Conservation (phyloP, 2,797 vertebrate species). For the Hipposideros larvatus region DNA sequence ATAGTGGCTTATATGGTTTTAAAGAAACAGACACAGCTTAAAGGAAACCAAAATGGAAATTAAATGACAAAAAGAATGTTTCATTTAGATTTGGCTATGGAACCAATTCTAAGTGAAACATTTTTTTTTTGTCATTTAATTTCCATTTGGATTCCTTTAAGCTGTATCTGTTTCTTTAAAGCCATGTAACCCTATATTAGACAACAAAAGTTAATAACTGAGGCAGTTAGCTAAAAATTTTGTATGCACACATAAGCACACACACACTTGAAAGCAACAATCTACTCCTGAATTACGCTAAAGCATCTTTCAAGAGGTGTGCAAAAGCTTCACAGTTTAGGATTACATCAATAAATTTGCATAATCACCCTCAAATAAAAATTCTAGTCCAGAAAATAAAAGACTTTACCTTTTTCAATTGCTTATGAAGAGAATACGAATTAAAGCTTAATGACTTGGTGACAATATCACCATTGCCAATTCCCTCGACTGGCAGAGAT, state of each 20-base stretch:
- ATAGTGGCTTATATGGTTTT: too few relatives aligned
- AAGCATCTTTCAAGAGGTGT: background rate
- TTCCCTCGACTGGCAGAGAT: background rate
- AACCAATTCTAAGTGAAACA: background rate
- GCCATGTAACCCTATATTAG: background rate
- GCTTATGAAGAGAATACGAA: background rate
- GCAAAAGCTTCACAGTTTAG: background rate
- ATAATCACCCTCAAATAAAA: background rate
- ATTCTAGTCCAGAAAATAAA: background rate
- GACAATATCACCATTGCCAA: background rate
- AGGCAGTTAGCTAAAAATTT: background rate
- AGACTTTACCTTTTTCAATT: background rate
- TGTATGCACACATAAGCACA: background rate
- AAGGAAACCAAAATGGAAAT: too few relatives aligned
- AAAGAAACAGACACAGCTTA: too few relatives aligned
- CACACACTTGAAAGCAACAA: background rate
- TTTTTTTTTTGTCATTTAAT: constrained; percentile 5
- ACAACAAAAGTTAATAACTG: background rate
- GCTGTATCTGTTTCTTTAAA: background rate
- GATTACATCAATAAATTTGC: background rate
- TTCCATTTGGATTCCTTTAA: constrained; percentile 34
- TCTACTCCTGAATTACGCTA: background rate
- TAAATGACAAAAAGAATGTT: too few relatives aligned
- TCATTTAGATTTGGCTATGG: too few relatives aligned
- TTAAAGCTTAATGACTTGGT: background rate